Base-by-base conservation (phyloP, 2,113 vertebrate genomes). In the Neopipo cinnamomea region DNA sequence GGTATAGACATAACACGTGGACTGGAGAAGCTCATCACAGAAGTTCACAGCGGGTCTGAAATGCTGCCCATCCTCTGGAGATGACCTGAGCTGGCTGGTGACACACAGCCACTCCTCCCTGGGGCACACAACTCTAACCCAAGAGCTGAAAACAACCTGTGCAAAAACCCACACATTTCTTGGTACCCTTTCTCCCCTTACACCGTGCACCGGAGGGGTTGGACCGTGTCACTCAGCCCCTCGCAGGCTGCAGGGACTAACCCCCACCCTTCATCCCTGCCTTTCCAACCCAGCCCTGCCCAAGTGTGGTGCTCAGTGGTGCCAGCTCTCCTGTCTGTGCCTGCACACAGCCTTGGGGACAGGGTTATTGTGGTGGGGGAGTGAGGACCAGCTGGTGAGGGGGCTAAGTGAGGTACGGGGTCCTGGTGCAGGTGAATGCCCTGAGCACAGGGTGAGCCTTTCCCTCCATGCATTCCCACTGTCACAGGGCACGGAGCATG, bases 121-220 rank as follows among this genome's bases (percentile, higher is more conserved):
- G 55, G 25, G 9, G 5, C 63, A 24, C 53, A 27, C 35, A 46
- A 0, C 65, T 59, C 65, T 11, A 31, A 59, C 49, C 41, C 31
- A 27, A 1, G 28, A 89, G 68, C 44, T 56, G 41, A 24, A 8
- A 44, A 5, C 41, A 24, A 14, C 33, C 30, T 19, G 71, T 50
- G 22, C 19, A 9, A 37, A 44, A 33, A 27, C 2, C 47, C 37
- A 44, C 21, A 2, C 0, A 0, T 46, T 23, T 27, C 61, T 6
- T 9, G n/a, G 23, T 28, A 4, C 23, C n/a, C n/a, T 31, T 3
- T 0, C 31, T 49, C 22, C 9, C 25, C 33, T 44, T 6, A 22
- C 24, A 50, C 31, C 0, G 0, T 19, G 66, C 53, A 2, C 65
- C 0, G 1, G 35, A 33, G 31, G 11, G 24, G 28, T 4, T 23